Percentiles rank a stretch among this genome's conserved stretches.
Conservation (phyloP, 2,113 vertebrate species). For the Saccopteryx leptura region DNA sequence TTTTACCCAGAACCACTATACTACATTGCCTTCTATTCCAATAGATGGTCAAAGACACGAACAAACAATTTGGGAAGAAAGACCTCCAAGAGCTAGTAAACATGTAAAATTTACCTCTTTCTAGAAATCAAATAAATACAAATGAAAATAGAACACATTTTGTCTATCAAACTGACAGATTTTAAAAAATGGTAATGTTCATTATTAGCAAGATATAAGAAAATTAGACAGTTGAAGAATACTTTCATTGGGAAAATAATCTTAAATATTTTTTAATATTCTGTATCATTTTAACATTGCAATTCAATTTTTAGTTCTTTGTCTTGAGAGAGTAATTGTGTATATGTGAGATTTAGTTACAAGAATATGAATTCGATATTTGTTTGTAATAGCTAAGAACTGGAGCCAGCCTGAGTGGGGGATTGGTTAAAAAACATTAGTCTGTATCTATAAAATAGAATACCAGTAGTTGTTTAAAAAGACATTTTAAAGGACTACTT, state of each 20-base stretch:
- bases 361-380: not conserved
- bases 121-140: conserved; percentile 6
- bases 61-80: not conserved
- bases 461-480: not conserved
- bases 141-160: conserved; percentile 46
- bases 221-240: conserved; percentile 7
- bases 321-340: conserved; percentile 11
- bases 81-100: not conserved
- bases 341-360: not conserved
- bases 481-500: not conserved
- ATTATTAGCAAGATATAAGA: not conserved
- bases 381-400: not conserved
- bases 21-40: not conserved
- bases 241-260: not conserved
- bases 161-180: conserved; percentile 19
- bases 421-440: not conserved
- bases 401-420: not conserved
- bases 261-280: not conserved
- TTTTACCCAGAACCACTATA: not conserved
- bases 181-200: not conserved
- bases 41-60: not conserved
- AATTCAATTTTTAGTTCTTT: conserved; percentile 46
- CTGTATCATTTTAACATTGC: not conserved
- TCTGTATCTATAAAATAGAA: conserved; percentile 10
- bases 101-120: not conserved